These are phyloP conservation scores for Thysanoteuthis rhombus DNA, from an alignment of 2,888 invertebrate species.

Conservation along the genomic window DNA sequence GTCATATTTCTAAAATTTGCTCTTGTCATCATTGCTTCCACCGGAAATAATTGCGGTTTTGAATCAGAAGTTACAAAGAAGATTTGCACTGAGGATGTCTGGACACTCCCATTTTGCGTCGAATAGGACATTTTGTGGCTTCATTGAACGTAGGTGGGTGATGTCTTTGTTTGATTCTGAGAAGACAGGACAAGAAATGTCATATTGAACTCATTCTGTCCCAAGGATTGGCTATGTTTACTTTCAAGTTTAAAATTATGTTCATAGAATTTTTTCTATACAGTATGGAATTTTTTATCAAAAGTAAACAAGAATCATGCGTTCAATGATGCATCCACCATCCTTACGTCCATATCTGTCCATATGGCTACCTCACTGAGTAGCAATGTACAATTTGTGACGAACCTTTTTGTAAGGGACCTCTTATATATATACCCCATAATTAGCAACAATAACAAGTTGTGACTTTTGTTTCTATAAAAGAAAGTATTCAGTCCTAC, in stretches of 20 bases:
- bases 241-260: background rate
- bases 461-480: too few relatives aligned
- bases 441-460: too few relatives aligned
- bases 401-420: too few relatives aligned
- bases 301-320: too few relatives aligned
- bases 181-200: background rate
- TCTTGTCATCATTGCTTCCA: background rate
- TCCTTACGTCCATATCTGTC: too few relatives aligned
- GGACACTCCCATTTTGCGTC: background rate
- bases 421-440: too few relatives aligned
- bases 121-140: background rate
- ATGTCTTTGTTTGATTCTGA: background rate
- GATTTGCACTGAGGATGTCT: background rate
- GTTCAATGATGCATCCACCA: too few relatives aligned
- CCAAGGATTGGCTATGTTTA: background rate
- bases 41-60: background rate
- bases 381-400: too few relatives aligned
- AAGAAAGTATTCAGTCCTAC: too few relatives aligned
- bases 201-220: background rate
- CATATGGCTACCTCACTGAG: too few relatives aligned
- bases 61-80: background rate
- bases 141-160: background rate
- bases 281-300: too few relatives aligned
- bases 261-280: too few relatives aligned
- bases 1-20: background rate